These are phyloP conservation scores for Pholis gunnellus DNA, from an alignment of 2,113 vertebrate genomes.

Conservation along the genomic window DNA sequence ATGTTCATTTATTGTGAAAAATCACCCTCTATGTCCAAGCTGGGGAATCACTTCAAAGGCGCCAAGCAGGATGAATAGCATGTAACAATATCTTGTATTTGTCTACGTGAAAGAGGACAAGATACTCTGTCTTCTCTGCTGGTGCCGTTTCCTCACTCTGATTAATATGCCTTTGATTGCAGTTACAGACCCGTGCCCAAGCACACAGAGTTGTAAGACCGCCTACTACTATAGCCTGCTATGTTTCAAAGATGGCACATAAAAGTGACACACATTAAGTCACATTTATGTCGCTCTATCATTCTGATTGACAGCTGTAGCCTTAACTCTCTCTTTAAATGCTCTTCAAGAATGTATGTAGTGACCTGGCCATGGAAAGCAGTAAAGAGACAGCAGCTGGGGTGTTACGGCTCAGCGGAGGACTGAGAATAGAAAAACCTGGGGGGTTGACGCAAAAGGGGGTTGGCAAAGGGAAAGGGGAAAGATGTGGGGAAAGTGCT, in stretches of 20 bases:
- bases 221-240: constrained; percentile 26
- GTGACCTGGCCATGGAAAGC: constrained; percentile 69
- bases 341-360: constrained; percentile 64
- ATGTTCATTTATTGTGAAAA: constrained; percentile 71
- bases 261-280: constrained; percentile 43
- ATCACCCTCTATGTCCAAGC: constrained; percentile 44
- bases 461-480: constrained; percentile 21
- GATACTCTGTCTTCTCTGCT: constrained; percentile 69
- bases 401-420: constrained; percentile 61
- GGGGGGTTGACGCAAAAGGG: constrained; percentile 30
- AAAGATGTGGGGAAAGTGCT: constrained; percentile 39
- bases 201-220: background rate
- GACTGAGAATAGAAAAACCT: constrained; percentile 68
- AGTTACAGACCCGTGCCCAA: constrained; percentile 19
- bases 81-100: constrained; percentile 80
- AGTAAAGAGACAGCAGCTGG: constrained; percentile 77
- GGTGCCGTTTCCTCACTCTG: constrained; percentile 62
- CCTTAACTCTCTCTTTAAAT: constrained; percentile 60
- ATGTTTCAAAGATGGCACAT: constrained; percentile 51
- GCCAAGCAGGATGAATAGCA: constrained; percentile 63
- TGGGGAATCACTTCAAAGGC: constrained; percentile 68
- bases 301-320: constrained; percentile 77
- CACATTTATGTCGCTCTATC: constrained; percentile 35
- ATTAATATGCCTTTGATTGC: constrained; percentile 78
- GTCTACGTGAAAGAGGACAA: constrained; percentile 67